phyloP scores from a whole-genome alignment of 92 coral and sea anemone species.

The Epizoanthus rinbou region DNA sequence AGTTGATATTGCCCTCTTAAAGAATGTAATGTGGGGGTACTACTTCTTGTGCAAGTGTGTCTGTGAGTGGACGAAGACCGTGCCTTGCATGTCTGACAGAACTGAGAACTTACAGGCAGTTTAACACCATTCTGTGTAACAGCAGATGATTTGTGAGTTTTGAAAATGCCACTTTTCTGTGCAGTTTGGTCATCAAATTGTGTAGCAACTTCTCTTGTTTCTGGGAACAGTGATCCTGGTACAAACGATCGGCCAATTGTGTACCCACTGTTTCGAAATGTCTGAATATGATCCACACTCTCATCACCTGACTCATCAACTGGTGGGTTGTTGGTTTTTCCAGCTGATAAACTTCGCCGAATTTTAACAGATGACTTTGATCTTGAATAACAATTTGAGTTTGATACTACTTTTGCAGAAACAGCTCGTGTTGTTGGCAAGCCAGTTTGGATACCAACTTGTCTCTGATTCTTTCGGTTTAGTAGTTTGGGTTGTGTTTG shows the following conservation, averaged over 20 bases:
- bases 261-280: slow-evolving; percentile 89
- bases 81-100: slow-evolving; percentile 70
- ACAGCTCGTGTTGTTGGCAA: slow-evolving; percentile 28
- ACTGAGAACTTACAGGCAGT: neutral
- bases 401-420: slow-evolving; percentile 21
- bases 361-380: slow-evolving; percentile 46
- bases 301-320: slow-evolving; percentile 64
- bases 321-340: slow-evolving; percentile 49
- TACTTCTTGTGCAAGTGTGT: slow-evolving; percentile 45
- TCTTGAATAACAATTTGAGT: neutral
- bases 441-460: slow-evolving; percentile 40
- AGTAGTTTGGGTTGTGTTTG: slow-evolving; percentile 13
- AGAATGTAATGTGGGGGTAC: slow-evolving; percentile 49
- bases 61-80: slow-evolving; percentile 45
- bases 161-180: slow-evolving; percentile 19
- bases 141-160: neutral
- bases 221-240: slow-evolving; percentile 84
- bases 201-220: slow-evolving; percentile 57
- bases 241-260: slow-evolving; percentile 65
- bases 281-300: slow-evolving; percentile 60
- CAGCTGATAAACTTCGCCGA: slow-evolving; percentile 66
- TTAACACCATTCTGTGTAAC: neutral
- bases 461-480: slow-evolving; percentile 22
- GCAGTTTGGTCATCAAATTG: slow-evolving; percentile 34
- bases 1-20: slow-evolving; percentile 76